These are phyloP conservation scores for Drosophila novamexicana DNA, from an alignment of 1,140 invertebrate genomes.

Conservation along the genomic window DNA sequence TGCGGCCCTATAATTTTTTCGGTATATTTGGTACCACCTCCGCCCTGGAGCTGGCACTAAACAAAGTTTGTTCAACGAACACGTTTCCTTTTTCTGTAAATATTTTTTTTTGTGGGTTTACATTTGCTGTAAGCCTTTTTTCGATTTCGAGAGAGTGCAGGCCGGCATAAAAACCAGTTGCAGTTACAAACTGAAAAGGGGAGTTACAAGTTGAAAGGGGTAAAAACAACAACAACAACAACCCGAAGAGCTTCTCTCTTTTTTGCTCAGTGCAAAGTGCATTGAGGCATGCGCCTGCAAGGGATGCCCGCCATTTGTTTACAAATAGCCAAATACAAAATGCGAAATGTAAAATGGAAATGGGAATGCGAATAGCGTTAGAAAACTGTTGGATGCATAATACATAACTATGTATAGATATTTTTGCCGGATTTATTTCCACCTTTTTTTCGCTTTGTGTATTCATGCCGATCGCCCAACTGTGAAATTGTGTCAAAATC, in stretches of 20 bases:
- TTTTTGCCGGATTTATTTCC: constrained; percentile 9
- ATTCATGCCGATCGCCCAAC: constrained; percentile 40
- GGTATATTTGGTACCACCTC: constrained; percentile 44
- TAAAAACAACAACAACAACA: constrained; percentile 31
- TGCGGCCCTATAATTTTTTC: constrained; percentile 19
- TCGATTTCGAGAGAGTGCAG: constrained; percentile 38
- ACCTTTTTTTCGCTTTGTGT: constrained; percentile 21
- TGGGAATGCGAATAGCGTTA: background rate
- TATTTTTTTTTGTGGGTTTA: constrained; percentile 55
- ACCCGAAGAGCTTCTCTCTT: constrained; percentile 26
- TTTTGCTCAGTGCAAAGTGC: constrained; percentile 64
- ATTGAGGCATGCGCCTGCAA: constrained; percentile 61
- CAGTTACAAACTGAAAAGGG: constrained; percentile 47
- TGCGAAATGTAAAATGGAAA: constrained; percentile 12
- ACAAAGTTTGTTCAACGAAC: constrained; percentile 69
- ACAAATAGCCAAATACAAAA: constrained; percentile 52
- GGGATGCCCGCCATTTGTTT: constrained; percentile 60
- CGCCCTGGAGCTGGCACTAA: constrained; percentile 40
- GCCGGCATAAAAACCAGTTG: constrained; percentile 65
- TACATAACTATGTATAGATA: constrained; percentile 52
- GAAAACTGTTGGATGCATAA: constrained; percentile 50
- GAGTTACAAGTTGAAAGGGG: constrained; percentile 7
- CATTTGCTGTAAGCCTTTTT: constrained; percentile 72
- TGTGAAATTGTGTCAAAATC: constrained; percentile 77
- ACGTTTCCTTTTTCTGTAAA: background rate